phyloP scores from a whole-genome alignment of 2,888 invertebrate species.

The Eustalomyia histrio region DNA sequence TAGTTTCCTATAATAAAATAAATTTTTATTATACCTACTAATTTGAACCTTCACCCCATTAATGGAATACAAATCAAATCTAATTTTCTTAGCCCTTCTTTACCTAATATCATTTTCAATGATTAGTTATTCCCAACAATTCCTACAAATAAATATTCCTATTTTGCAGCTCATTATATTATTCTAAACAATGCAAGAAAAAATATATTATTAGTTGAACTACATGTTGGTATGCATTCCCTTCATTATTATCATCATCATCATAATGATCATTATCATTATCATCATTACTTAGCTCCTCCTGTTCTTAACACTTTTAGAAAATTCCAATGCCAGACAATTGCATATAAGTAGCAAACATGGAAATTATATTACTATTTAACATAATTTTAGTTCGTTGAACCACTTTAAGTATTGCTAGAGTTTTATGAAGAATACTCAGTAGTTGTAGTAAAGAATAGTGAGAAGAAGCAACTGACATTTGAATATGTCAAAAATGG shows the following conservation, averaged over 20 bases:
- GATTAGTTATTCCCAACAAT: not conserved
- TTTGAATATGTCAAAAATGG: not conserved
- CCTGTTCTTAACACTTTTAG: not conserved
- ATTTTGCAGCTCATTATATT: not conserved
- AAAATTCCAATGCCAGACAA: not conserved
- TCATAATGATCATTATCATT: too few species aligned
- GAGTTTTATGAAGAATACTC: not conserved
- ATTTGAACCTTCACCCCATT: too few species aligned
- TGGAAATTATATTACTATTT: not conserved
- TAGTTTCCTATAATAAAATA: too few species aligned
- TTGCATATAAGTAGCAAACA: not conserved
- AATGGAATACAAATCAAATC: too few species aligned
- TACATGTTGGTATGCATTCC: constrained; percentile 53
- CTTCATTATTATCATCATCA: not conserved
- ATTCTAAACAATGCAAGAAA: not conserved
- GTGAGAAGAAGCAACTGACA: not conserved
- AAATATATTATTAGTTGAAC: constrained; percentile 47
- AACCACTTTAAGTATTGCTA: not conserved
- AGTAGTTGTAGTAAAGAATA: not conserved
- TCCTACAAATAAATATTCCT: not conserved
- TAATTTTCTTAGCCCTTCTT: too few species aligned
- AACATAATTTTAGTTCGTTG: constrained; percentile 7
- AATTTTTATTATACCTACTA: too few species aligned
- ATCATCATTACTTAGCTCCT: not conserved
- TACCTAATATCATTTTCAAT: not conserved